Evolutionary conservation across 2,797 vertebrate species (phyloP).

Genomic region (Acridotheres tristis): DNA sequence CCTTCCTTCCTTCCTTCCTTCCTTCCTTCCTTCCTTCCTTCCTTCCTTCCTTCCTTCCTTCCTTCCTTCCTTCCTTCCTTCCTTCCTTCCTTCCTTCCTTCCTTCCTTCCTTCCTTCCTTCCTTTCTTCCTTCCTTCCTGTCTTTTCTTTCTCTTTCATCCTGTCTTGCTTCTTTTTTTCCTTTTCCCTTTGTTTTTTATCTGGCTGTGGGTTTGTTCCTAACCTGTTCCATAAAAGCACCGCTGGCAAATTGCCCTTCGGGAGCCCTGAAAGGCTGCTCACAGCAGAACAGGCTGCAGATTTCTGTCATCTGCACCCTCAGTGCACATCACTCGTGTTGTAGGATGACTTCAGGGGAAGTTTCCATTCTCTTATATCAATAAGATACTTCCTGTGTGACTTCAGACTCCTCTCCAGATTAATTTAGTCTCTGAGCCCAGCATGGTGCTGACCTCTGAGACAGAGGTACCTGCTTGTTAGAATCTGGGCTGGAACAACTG

Average conservation of each 20-base stretch:
- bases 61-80: background rate
- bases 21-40: background rate
- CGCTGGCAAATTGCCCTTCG: background rate
- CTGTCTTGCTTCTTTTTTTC: background rate
- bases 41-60: background rate
- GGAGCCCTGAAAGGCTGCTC: background rate
- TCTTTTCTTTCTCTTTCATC: background rate
- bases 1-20: too few relatives aligned
- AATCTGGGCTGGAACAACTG: background rate
- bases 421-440: background rate
- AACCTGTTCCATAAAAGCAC: background rate
- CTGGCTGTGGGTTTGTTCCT: background rate
- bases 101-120: background rate
- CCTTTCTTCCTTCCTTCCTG: background rate
- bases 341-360: background rate
- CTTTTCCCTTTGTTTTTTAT: background rate
- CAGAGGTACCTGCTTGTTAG: background rate
- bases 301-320: background rate
- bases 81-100: background rate
- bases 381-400: background rate
- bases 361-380: background rate
- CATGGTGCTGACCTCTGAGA: background rate
- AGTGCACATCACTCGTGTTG: background rate
- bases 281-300: background rate
- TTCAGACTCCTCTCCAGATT: background rate